Evolutionary conservation across 2,797 vertebrate genomes (phyloP).

Genomic region (Pseudotriccus pelzelni): DNA sequence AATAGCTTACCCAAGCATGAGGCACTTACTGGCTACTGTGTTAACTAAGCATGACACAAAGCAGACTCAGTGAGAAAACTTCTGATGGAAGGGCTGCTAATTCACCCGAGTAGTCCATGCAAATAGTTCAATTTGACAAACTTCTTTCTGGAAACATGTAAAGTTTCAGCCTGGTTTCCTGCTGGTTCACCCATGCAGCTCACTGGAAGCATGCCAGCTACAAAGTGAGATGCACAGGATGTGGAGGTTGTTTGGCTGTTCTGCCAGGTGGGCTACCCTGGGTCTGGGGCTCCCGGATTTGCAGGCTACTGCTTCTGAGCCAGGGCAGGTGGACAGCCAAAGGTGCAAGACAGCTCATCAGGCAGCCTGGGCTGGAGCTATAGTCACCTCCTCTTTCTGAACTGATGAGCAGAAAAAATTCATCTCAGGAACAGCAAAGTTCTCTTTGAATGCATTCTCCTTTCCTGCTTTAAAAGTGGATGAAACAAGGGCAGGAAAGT

Average conservation of each 20-base stretch:
- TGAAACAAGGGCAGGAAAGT: not conserved
- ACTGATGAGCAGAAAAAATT: conserved; percentile 25
- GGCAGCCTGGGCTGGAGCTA: not conserved
- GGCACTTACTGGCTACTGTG: not conserved
- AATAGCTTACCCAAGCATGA: not conserved
- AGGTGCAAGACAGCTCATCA: not conserved
- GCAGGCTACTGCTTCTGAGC: not conserved
- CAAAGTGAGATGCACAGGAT: not conserved
- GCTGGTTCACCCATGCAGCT: conserved; percentile 5
- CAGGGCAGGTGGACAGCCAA: not conserved
- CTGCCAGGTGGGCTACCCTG: conserved; percentile 19
- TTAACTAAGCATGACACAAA: not conserved
- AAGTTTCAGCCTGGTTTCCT: conserved; percentile 19
- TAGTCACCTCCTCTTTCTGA: not conserved
- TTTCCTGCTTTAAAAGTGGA: not conserved
- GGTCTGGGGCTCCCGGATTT: not conserved
- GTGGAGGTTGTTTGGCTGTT: not conserved
- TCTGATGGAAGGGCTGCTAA: not conserved
- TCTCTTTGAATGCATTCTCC: not conserved
- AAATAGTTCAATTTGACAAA: not conserved
- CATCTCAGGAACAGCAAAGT: not conserved
- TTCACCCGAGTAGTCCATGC: not conserved
- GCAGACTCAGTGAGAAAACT: not conserved
- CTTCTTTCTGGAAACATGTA: not conserved
- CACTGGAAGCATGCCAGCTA: not conserved